Conservation (phyloP, 2,888 invertebrate genomes). For the Ctena decussata region DNA sequence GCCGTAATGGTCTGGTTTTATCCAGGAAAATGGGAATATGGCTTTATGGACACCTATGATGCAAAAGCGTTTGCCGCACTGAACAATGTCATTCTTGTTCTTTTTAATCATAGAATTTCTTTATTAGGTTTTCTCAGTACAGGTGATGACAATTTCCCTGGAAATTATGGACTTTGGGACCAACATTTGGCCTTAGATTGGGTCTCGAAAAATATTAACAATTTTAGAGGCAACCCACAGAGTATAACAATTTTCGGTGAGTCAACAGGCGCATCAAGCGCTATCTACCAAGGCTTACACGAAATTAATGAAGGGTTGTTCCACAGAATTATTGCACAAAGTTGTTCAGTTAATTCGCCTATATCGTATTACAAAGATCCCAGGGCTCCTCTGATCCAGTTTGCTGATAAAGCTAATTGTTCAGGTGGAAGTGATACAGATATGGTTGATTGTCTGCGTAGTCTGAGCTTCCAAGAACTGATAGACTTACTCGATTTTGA, state of each 20-base stretch:
- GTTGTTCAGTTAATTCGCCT: too few species aligned
- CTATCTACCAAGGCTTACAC: slow-evolving; percentile 92
- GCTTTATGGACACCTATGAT: slow-evolving; percentile 67
- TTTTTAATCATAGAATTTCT: slow-evolving; percentile 73
- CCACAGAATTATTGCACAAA: slow-evolving; percentile 95
- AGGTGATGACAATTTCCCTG: slow-evolving; percentile 65
- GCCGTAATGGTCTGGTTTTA: slow-evolving; percentile 71
- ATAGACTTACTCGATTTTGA: neutral
- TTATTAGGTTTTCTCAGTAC: slow-evolving; percentile 76
- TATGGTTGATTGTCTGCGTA: neutral
- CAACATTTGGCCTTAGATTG: slow-evolving; percentile 94
- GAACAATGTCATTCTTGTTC: slow-evolving; percentile 68
- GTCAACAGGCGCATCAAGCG: slow-evolving; percentile 97
- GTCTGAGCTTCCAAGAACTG: neutral
- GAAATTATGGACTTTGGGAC: slow-evolving; percentile 94
- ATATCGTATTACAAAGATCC: too few species aligned
- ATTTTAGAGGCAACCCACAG: slow-evolving; percentile 92
- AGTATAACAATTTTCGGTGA: slow-evolving; percentile 98
- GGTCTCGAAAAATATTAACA: slow-evolving; percentile 82
- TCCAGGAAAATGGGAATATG: slow-evolving; percentile 68
- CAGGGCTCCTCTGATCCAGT: too few species aligned
- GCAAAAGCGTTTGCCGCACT: slow-evolving; percentile 63
- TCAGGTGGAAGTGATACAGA: neutral
- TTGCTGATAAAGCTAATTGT: neutral
- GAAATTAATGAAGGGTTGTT: slow-evolving; percentile 94